phyloP scores from a whole-genome alignment of 1,140 invertebrate species.

The Ostrea denselamellosa region DNA sequence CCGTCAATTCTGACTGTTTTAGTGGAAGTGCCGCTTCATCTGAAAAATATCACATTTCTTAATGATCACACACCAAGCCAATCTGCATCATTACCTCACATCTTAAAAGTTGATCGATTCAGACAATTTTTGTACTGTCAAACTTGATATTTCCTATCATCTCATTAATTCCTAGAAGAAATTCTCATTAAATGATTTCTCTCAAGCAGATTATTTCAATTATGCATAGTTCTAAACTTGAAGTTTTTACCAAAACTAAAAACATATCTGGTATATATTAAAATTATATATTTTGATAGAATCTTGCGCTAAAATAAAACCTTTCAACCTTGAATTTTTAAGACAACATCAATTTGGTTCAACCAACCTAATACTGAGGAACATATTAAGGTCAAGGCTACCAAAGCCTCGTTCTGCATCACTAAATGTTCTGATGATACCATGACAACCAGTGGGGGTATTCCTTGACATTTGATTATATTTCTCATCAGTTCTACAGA shows the following conservation, averaged over 20 bases:
- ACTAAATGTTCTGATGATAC: constrained; percentile 87
- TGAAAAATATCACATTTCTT: constrained; percentile 48
- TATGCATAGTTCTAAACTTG: not conserved
- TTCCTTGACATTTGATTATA: constrained; percentile 84
- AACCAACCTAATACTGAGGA: constrained; percentile 71
- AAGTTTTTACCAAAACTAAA: not conserved
- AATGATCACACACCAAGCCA: not conserved
- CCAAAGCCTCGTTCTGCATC: constrained; percentile 92
- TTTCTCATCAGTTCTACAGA: constrained; percentile 83
- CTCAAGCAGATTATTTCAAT: constrained; percentile 1
- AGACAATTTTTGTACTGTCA: not conserved
- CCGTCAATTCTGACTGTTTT: constrained; percentile 69
- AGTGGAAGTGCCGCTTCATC: constrained; percentile 71
- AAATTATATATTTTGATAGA: too few relatives aligned
- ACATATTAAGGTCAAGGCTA: constrained; percentile 77
- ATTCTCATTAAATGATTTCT: not conserved
- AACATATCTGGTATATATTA: too few relatives aligned
- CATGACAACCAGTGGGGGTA: constrained; percentile 89
- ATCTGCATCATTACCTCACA: not conserved
- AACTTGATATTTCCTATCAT: not conserved
- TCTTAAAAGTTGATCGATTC: not conserved
- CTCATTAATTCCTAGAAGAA: not conserved
- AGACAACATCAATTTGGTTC: too few relatives aligned
- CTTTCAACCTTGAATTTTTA: too few relatives aligned
- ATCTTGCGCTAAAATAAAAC: too few relatives aligned